Conservation (phyloP, 2,888 invertebrate species). For the Aricia artaxerxes region DNA sequence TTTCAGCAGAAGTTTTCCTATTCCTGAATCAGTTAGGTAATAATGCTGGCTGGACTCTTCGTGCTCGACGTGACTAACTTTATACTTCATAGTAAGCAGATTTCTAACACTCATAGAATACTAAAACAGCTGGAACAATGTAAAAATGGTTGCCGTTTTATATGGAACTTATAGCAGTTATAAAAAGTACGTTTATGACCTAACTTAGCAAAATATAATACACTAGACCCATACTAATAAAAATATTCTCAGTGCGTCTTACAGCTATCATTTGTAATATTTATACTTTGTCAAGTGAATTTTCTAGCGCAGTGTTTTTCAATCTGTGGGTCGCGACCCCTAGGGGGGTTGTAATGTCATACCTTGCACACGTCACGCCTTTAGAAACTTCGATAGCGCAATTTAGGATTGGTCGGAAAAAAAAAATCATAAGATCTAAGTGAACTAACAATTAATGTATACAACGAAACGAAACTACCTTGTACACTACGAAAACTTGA, state of each 20-base stretch:
- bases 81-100: slow-evolving; percentile 31
- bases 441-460: background rate
- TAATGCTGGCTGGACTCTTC: slow-evolving; percentile 30
- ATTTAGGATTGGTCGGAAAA: no score
- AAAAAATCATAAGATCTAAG: background rate
- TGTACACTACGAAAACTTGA: background rate
- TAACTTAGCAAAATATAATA: background rate
- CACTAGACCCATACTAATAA: no score
- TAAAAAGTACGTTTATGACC: background rate
- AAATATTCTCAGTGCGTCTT: no score
- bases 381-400: no score
- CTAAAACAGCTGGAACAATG: slow-evolving; percentile 21
- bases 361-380: no score
- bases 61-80: slow-evolving; percentile 27
- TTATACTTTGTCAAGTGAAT: no score
- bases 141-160: slow-evolving; percentile 14
- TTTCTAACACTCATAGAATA: slow-evolving; percentile 27
- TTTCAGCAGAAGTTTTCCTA: slow-evolving; percentile 30
- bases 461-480: background rate
- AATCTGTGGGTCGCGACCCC: no score
- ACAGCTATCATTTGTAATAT: no score
- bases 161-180: background rate
- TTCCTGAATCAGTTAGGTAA: slow-evolving; percentile 30
- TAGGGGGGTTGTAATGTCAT: no score
- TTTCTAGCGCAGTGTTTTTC: no score